Base-by-base conservation (phyloP, 2,113 vertebrate species). In the Brevimyrus niger region DNA sequence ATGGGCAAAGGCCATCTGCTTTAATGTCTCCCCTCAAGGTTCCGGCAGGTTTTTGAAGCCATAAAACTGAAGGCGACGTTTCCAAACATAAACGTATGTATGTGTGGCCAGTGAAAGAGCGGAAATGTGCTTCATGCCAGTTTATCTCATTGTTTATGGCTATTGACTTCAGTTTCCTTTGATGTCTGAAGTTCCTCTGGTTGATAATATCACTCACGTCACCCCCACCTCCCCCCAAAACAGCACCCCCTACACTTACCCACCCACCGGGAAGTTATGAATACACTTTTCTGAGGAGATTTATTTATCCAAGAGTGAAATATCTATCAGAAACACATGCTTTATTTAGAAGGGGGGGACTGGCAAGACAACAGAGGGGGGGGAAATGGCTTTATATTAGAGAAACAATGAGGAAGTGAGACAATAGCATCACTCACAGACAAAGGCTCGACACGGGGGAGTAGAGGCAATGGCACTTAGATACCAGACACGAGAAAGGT, bases 291-390 rank as follows among this genome's bases (percentile, higher is more conserved):
- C 53, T 61, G 19, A 58, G 53, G 17, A 21, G 46, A 91, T 94
- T 94, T 94, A 91, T 94, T 95, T 94, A 93, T 91, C 91, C 91
- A 92, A 89, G 91, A 93, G 93, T 93, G 94, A 92, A 93, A 92
- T 93, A 93, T 92, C 92, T 92, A 90, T 91, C 91, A 93, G 95
- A 93, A 93, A 93, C 92, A 92, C 93, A 91, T 91, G 94, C 94
- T 89, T 91, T 90, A 94, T 95, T 94, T 94, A 93, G 95, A 94
- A 92, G 94, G 94, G 94, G 94, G 95, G 95, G 96, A 92, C 95
- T 96, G 96, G 95, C 96, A 90, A 95, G 95, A 96, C 94, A 95
- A 96, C 95, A 95, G 93, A 95, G 93, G 92, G 17, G 8, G 8
- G 50, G 17, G 69, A 82, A 88, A 58, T 93, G 90, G 95, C 95